Conservation (phyloP, 1,140 invertebrate genomes). For the Sycophaga agraensis region DNA sequence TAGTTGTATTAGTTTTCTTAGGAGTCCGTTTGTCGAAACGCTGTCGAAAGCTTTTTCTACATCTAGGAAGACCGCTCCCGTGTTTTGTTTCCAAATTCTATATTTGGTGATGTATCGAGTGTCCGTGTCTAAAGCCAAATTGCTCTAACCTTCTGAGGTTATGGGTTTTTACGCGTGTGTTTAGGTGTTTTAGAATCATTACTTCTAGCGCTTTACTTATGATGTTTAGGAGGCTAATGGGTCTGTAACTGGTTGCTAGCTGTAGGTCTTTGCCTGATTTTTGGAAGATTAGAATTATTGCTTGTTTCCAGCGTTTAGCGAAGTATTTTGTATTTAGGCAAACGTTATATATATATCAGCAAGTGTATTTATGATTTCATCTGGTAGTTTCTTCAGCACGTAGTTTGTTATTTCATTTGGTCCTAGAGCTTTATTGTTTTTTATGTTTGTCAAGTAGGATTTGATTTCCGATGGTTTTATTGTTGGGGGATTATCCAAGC, state of each 20-base stretch:
- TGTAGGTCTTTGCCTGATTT: background rate
- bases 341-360: background rate
- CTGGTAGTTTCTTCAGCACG: background rate
- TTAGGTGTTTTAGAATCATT: background rate
- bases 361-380: background rate
- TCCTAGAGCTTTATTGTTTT: background rate
- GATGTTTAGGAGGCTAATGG: background rate
- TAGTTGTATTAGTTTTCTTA: constrained; percentile 26
- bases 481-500: background rate
- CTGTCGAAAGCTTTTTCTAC: background rate
- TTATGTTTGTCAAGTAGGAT: background rate
- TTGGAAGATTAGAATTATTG: background rate
- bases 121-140: background rate
- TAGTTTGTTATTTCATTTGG: background rate
- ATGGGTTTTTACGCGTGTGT: background rate
- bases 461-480: background rate
- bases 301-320: background rate
- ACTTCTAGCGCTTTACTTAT: background rate
- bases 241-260: background rate
- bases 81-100: background rate
- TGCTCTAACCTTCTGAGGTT: background rate
- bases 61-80: background rate
- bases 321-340: background rate
- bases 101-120: background rate
- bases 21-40: constrained; percentile 18